A percentile compares a stretch with the other conserved stretches of the same genome.
phyloP scores from a whole-genome alignment of 2,113 vertebrate genomes.

The Ploceus nigricollis region DNA sequence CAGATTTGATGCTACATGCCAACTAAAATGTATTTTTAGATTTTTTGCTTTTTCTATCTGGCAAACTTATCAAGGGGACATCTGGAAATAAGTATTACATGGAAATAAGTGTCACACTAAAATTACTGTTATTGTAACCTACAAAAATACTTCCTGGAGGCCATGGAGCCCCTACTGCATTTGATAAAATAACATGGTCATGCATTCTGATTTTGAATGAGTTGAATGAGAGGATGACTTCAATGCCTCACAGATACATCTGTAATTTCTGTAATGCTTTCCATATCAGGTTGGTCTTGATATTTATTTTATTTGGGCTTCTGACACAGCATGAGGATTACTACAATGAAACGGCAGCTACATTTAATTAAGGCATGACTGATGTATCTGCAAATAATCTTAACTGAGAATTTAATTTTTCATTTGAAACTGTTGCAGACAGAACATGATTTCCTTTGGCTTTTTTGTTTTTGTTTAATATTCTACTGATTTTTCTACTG shows the following conservation, averaged over 20 bases:
- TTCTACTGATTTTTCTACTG: neutral
- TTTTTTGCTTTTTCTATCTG: neutral
- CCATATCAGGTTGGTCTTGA: neutral
- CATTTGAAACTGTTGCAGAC: neutral
- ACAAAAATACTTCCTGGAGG: neutral
- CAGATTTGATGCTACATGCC: neutral
- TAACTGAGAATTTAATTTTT: neutral
- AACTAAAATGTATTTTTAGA: neutral
- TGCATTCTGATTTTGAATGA: slow-evolving; percentile 12
- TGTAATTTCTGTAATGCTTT: slow-evolving; percentile 18
- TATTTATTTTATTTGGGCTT: neutral
- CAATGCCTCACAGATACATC: neutral
- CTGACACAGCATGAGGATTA: neutral
- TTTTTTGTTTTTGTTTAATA: neutral
- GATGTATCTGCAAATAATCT: neutral
- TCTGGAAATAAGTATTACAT: neutral
- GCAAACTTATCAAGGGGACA: neutral
- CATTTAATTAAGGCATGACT: neutral
- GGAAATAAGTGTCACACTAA: neutral
- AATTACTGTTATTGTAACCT: neutral
- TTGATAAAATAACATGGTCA: neutral
- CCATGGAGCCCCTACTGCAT: neutral
- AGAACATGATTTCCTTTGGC: neutral
- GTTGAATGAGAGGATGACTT: neutral
- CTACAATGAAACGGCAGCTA: neutral